Base-by-base conservation (phyloP, 2,797 vertebrate species). In the Xenopus petersii region DNA sequence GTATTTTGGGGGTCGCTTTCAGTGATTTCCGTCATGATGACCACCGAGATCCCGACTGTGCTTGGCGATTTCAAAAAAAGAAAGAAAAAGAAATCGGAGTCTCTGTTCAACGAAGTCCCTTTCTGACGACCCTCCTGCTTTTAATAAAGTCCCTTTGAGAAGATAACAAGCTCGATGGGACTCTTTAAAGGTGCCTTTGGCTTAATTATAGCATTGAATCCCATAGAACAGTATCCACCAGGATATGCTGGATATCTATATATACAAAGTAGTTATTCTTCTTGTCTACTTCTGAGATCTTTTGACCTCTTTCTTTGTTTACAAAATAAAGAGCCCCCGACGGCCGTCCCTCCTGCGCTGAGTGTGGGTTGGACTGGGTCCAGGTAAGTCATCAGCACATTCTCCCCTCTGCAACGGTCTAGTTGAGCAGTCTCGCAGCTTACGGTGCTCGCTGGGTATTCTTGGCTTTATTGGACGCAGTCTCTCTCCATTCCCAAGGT, bases 1-100 rank as follows among this genome's bases (percentile, higher is more conserved):
- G 92, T 59, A 89, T 83, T 56, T 94, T 93, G 73, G 86, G 93
- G 83, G 33, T 95, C 94, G 84, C 91, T 93, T 86, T 95, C 95
- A 72, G 81, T 93, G 82, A 90, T 94, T 82, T 95, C 94, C 6
- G 90, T 95, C 93, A 95, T 95, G 86, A 42, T 85, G 49, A 60
- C 36, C 58, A 69, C n/a, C 0, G 64, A 42, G 67, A 17, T 55
- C 26, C 21, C 21, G 21, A 73, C 30, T 33, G 10, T 9, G 7
- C 30, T 66, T 1, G 24, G 11, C 16, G 21, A 63, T 3, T 58
- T 70, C 47, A 11, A 26, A 65, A 21, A 72, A 70, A 74, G 81
- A 6, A 36, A 36, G 6, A 6, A 36, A 42, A 42, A 42, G 36
- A 42, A 42, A 42, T 9, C 36, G 1, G 36, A 42, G 36, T 82